A percentile compares a stretch with the other conserved stretches of the same genome.
These are phyloP conservation scores for Caranx ignobilis DNA, from an alignment of 2,113 vertebrate species.

Conservation along the genomic window DNA sequence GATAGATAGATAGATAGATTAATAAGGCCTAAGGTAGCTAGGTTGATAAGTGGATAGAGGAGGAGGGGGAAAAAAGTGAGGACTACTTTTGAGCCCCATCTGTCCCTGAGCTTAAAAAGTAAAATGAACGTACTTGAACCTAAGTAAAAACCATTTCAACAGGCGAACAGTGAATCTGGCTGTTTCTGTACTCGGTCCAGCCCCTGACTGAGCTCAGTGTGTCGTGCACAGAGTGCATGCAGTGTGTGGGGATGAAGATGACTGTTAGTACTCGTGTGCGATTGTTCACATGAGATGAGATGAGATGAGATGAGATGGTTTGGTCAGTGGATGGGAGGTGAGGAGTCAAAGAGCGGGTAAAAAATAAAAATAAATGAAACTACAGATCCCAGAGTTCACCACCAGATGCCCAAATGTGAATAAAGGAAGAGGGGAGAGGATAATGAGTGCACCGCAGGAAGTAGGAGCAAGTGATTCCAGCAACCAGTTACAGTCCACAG, in stretches of 20 bases:
- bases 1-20: neutral
- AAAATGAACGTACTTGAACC: neutral
- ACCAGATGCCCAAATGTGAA: slow-evolving; percentile 38
- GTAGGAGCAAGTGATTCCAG: slow-evolving; percentile 80
- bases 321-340: slow-evolving; percentile 1
- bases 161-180: slow-evolving; percentile 26
- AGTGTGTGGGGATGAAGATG: slow-evolving; percentile 42
- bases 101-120: neutral
- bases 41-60: neutral
- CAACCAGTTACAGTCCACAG: slow-evolving; percentile 69
- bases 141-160: neutral
- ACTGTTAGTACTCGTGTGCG: slow-evolving; percentile 66
- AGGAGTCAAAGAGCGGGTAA: slow-evolving; percentile 30
- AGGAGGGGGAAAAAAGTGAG: neutral
- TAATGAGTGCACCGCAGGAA: slow-evolving; percentile 57
- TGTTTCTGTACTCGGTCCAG: slow-evolving; percentile 28
- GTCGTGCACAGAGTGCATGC: slow-evolving; percentile 59
- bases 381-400: slow-evolving; percentile 39
- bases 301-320: neutral
- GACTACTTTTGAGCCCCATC: neutral
- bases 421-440: neutral
- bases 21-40: too few species aligned
- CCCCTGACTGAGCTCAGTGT: slow-evolving; percentile 5
- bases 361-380: slow-evolving; percentile 36
- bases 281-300: slow-evolving; percentile 6